Conservation (phyloP, 2,113 vertebrate genomes). For the Hyperopisus bebe region DNA sequence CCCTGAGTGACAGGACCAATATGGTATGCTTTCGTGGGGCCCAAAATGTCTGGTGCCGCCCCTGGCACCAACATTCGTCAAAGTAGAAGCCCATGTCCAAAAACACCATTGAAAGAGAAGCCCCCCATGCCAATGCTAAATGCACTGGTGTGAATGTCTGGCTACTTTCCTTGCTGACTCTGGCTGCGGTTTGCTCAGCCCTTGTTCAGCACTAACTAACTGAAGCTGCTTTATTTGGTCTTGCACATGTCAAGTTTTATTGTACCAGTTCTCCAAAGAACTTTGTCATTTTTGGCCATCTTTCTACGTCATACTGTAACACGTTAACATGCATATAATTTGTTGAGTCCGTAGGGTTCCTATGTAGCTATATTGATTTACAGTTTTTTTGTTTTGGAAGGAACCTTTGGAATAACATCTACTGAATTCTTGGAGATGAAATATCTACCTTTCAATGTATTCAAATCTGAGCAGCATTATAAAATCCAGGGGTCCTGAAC, state of each 20-base stretch:
- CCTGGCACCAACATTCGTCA: neutral
- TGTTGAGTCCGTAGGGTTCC: constrained; percentile 18
- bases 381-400: neutral
- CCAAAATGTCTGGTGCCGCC: neutral
- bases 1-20: neutral
- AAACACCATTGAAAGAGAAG: neutral
- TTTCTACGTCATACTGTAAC: constrained; percentile 25
- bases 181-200: neutral
- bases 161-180: neutral
- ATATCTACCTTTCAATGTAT: neutral
- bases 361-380: neutral
- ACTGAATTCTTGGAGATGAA: neutral
- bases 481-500: neutral
- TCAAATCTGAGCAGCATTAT: neutral
- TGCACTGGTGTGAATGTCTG: neutral
- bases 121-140: neutral
- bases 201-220: constrained; percentile 16
- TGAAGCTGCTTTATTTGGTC: constrained; percentile 15
- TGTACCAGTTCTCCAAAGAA: neutral
- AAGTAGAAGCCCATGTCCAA: neutral
- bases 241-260: constrained; percentile 26
- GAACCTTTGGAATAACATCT: constrained; percentile 10
- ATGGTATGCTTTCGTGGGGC: neutral
- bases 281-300: constrained; percentile 33
- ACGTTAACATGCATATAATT: constrained; percentile 31